phyloP scores from a whole-genome alignment of 2,888 invertebrate species.

The Thereva nobilitata region DNA sequence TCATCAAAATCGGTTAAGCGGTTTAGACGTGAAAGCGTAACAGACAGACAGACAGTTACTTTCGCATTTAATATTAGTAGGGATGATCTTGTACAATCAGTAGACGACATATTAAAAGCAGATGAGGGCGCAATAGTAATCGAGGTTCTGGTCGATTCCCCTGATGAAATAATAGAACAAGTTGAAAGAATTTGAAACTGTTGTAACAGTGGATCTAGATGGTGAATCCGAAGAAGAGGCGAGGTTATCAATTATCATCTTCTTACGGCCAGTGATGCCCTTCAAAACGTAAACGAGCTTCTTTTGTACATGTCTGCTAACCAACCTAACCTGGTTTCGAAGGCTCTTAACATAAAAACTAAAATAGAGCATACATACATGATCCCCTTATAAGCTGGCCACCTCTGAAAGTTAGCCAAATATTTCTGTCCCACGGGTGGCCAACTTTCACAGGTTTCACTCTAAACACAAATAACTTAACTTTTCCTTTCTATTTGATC shows the following conservation, averaged over 20 bases:
- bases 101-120: constrained; percentile 15
- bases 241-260: neutral
- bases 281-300: neutral
- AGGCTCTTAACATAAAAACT: neutral
- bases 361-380: constrained; percentile 4
- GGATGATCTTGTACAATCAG: constrained; percentile 7
- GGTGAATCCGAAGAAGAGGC: neutral
- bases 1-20: too few relatives aligned
- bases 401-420: too few relatives aligned
- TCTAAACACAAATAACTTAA: too few relatives aligned
- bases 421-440: too few relatives aligned
- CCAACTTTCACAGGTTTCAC: too few relatives aligned
- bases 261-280: neutral
- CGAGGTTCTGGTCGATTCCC: constrained; percentile 20
- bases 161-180: neutral
- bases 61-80: too few relatives aligned
- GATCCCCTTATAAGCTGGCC: too few relatives aligned
- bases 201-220: neutral
- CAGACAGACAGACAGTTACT: too few relatives aligned
- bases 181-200: neutral
- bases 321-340: neutral
- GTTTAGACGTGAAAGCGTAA: too few relatives aligned
- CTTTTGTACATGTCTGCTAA: neutral
- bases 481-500: too few relatives aligned
- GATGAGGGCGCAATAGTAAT: constrained; percentile 21